These are phyloP conservation scores for Chunga burmeisteri DNA, from an alignment of 2,113 vertebrate species.

Conservation along the genomic window DNA sequence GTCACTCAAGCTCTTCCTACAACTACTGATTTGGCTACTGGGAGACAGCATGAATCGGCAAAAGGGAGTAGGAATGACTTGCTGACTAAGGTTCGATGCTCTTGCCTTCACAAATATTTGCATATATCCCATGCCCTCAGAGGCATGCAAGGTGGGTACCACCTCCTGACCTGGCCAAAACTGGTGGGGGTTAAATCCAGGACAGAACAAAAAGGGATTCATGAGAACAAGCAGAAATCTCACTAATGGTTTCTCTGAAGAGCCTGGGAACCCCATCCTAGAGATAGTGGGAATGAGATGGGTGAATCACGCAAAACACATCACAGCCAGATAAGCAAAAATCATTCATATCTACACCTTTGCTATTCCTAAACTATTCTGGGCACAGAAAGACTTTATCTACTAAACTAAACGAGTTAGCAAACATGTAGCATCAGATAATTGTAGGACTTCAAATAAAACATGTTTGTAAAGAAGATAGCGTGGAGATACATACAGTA, in stretches of 20 bases:
- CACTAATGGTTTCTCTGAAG: not conserved
- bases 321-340: not conserved
- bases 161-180: not conserved
- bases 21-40: not conserved
- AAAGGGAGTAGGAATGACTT: not conserved
- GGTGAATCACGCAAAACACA: not conserved
- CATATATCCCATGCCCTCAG: not conserved
- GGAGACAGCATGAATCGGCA: not conserved
- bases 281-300: not conserved
- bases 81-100: not conserved
- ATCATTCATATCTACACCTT: rapidly evolving
- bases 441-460: not conserved
- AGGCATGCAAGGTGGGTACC: not conserved
- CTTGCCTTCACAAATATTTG: not conserved
- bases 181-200: not conserved
- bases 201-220: not conserved
- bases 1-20: not conserved
- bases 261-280: not conserved
- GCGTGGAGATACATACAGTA: not conserved
- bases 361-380: not conserved
- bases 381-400: not conserved
- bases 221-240: not conserved
- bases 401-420: not conserved
- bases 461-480: not conserved
- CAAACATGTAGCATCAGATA: not conserved